phyloP scores from a whole-genome alignment of 1,140 invertebrate genomes.

The Melipona quadrifasciata region DNA sequence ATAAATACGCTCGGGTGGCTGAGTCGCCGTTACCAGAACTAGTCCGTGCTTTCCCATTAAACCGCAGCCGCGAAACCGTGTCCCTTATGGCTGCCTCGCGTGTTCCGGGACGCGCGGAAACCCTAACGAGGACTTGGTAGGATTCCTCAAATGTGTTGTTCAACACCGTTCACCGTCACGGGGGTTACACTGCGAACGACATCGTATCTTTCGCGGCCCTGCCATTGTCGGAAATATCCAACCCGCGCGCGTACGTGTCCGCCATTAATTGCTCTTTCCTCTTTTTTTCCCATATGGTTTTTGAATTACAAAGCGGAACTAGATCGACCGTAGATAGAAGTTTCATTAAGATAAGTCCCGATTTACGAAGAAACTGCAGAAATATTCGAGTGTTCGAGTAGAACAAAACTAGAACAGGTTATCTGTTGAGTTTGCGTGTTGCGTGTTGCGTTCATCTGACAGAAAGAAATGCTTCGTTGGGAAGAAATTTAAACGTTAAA shows the following conservation, averaged over 20 bases:
- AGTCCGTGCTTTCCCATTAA: conserved; percentile 31
- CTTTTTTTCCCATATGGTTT: not conserved
- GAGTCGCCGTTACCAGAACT: conserved; percentile 57
- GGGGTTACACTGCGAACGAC: conserved; percentile 21
- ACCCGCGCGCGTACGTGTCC: not conserved
- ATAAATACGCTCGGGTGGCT: conserved; percentile 62
- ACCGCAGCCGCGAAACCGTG: conserved; percentile 63
- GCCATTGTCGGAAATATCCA: not conserved
- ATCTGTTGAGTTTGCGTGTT: not conserved
- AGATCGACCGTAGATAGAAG: not conserved
- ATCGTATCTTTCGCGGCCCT: not conserved
- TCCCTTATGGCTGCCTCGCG: conserved; percentile 39
- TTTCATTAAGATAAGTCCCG: not conserved
- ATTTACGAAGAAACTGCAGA: not conserved
- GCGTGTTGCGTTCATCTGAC: not conserved
- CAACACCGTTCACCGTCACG: conserved; percentile 62
- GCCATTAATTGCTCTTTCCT: not conserved
- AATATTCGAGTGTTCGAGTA: not conserved
- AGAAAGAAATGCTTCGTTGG: no score
- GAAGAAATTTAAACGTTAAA: no score
- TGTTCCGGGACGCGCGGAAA: conserved; percentile 4
- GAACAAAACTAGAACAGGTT: not conserved
- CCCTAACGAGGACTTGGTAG: conserved; percentile 11
- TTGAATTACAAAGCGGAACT: not conserved
- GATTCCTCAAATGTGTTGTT: conserved; percentile 10